Evolutionary conservation across 2,888 invertebrate species (phyloP).

Genomic region (Mesodorylaimus sp.): DNA sequence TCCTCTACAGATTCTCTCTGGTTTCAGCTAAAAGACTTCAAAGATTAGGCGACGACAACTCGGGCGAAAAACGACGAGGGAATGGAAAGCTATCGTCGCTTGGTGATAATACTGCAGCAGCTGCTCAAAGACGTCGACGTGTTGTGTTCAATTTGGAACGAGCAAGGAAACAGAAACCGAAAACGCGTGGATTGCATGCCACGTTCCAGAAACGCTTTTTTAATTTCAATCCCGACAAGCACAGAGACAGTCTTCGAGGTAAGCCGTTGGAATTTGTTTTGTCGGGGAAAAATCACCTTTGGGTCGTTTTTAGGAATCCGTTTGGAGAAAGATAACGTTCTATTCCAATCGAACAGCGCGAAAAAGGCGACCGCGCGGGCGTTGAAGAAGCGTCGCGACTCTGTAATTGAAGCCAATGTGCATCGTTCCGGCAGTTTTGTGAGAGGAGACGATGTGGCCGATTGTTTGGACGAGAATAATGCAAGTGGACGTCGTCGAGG

Average conservation of each 20-base stretch:
- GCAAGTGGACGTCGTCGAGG: too few relatives aligned
- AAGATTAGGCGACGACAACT: slow-evolving; percentile 2
- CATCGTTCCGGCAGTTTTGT: too few relatives aligned
- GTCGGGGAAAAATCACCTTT: too few relatives aligned
- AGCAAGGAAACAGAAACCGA: not conserved
- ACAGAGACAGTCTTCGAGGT: slow-evolving; percentile 2
- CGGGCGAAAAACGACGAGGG: not conserved
- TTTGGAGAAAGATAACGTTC: not conserved
- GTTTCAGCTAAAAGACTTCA: slow-evolving; percentile 7
- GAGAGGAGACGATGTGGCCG: too few relatives aligned
- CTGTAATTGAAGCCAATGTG: too few relatives aligned
- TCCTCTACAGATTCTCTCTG: not conserved
- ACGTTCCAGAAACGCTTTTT: slow-evolving; percentile 9
- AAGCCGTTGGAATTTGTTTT: not conserved
- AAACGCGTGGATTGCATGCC: slow-evolving; percentile 1
- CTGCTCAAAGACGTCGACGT: not conserved
- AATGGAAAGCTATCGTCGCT: not conserved
- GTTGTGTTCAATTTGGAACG: slow-evolving; percentile 7
- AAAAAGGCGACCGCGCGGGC: slow-evolving; percentile 2
- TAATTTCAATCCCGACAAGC: slow-evolving; percentile 6
- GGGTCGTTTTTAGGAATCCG: not conserved
- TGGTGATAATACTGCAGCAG: too few relatives aligned
- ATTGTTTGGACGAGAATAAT: too few relatives aligned
- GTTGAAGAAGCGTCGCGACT: not conserved
- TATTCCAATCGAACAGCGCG: slow-evolving; percentile 1